These are phyloP conservation scores for Brachylomia viminalis DNA, from an alignment of 2,888 invertebrate species.

Conservation along the genomic window DNA sequence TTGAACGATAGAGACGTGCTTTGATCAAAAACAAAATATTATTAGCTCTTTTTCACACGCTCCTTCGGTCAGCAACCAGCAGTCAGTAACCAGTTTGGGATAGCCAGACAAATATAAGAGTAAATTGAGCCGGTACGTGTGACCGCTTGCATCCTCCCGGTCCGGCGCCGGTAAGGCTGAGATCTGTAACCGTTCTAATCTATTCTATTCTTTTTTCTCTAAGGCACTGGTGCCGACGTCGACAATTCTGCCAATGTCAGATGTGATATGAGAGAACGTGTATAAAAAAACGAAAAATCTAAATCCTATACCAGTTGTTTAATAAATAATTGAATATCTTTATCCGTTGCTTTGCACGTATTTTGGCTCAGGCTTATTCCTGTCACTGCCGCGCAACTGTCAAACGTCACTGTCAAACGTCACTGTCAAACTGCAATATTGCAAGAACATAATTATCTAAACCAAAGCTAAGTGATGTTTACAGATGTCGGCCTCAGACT, in stretches of 20 bases:
- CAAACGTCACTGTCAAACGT: no score
- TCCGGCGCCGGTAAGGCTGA: background rate
- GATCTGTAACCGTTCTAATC: background rate
- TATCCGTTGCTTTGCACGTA: background rate
- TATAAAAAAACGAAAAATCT: no score
- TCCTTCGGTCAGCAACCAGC: no score
- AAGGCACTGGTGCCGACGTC: no score
- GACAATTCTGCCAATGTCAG: no score
- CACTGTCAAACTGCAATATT: background rate
- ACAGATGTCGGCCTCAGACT: background rate
- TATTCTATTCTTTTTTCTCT: no score
- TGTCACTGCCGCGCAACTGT: background rate
- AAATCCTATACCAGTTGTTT: no score
- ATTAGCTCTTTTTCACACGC: background rate
- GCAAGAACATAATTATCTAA: background rate
- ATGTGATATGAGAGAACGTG: no score
- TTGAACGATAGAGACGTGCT: background rate
- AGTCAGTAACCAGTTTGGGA: background rate
- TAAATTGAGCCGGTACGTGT: background rate
- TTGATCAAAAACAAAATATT: background rate
- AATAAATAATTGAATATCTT: no score
- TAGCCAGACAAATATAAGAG: background rate
- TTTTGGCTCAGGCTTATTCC: no score
- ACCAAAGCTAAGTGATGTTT: background rate
- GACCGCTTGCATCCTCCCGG: background rate